These are phyloP conservation scores for Pollenia amentaria DNA, from an alignment of 2,888 invertebrate genomes.

Conservation along the genomic window DNA sequence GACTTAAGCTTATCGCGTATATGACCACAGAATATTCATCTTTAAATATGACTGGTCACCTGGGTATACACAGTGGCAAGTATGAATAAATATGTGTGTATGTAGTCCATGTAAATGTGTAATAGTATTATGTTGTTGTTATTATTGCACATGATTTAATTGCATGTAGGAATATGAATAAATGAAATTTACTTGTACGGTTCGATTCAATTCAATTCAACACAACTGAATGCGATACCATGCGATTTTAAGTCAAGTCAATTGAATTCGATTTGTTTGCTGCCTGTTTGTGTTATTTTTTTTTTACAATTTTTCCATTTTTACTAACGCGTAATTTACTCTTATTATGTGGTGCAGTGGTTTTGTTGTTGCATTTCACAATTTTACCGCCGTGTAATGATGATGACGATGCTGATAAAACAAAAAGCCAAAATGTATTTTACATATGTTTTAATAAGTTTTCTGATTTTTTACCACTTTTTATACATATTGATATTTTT, in stretches of 20 bases:
- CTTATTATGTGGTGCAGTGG: slow-evolving; percentile 63
- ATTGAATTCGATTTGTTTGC: slow-evolving; percentile 59
- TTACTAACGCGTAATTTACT: slow-evolving; percentile 70
- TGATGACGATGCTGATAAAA: slow-evolving; percentile 45
- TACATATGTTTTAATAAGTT: slow-evolving; percentile 62
- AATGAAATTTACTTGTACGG: slow-evolving; percentile 48
- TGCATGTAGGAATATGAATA: slow-evolving; percentile 52
- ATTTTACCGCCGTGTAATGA: slow-evolving; percentile 34
- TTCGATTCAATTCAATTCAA: slow-evolving; percentile 43
- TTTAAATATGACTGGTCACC: too few relatives aligned
- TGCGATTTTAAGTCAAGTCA: slow-evolving; percentile 39
- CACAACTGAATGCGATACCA: slow-evolving; percentile 14
- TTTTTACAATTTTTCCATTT: not conserved
- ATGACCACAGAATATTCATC: too few relatives aligned
- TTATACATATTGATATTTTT: slow-evolving; percentile 10
- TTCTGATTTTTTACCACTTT: slow-evolving; percentile 36
- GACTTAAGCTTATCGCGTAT: too few relatives aligned
- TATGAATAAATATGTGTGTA: not conserved
- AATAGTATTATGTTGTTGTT: slow-evolving; percentile 51
- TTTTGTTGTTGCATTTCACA: slow-evolving; percentile 45
- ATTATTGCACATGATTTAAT: slow-evolving; percentile 58
- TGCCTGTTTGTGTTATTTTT: slow-evolving; percentile 2
- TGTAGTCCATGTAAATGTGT: slow-evolving; percentile 28
- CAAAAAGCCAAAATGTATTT: slow-evolving; percentile 56
- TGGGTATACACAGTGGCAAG: not conserved